phyloP scores from a whole-genome alignment of 2,113 vertebrate species.

The Hyaena hyaena region DNA sequence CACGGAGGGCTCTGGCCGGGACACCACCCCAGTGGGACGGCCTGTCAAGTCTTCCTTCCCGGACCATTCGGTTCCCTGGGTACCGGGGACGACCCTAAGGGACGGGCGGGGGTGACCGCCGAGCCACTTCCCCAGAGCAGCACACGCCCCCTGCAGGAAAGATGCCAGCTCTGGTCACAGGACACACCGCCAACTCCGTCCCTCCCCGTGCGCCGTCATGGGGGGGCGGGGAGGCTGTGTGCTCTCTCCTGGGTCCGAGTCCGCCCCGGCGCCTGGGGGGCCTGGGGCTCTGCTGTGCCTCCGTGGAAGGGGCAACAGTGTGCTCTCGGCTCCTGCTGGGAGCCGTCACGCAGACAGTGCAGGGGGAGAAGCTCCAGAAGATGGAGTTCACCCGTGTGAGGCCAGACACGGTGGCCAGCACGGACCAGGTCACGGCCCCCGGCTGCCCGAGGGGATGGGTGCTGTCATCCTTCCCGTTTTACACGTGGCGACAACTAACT shows the following conservation, averaged over 20 bases:
- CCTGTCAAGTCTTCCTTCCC: background rate
- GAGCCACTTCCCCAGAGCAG: background rate
- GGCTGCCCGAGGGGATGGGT: background rate
- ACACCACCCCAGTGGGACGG: background rate
- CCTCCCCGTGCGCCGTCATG: background rate
- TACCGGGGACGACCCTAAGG: background rate
- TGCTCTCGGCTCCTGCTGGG: background rate
- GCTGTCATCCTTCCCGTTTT: background rate
- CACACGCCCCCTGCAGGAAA: fast-evolving
- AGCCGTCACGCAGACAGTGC: background rate
- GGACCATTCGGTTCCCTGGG: background rate
- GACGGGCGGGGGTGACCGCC: background rate
- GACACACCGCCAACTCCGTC: background rate
- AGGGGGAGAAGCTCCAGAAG: background rate
- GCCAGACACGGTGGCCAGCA: background rate
- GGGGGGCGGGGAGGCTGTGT: background rate
- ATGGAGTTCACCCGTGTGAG: background rate
- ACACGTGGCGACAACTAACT: background rate
- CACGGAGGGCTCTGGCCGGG: background rate
- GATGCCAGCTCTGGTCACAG: background rate
- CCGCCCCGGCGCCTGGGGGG: background rate
- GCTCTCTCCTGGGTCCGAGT: background rate
- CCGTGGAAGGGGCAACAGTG: background rate
- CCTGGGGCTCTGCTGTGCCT: background rate
- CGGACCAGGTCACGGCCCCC: background rate